A percentile compares a stretch with the other conserved stretches of the same genome.
Conservation (phyloP, 2,797 vertebrate species). For the Melanotaenia parkinsoni region DNA sequence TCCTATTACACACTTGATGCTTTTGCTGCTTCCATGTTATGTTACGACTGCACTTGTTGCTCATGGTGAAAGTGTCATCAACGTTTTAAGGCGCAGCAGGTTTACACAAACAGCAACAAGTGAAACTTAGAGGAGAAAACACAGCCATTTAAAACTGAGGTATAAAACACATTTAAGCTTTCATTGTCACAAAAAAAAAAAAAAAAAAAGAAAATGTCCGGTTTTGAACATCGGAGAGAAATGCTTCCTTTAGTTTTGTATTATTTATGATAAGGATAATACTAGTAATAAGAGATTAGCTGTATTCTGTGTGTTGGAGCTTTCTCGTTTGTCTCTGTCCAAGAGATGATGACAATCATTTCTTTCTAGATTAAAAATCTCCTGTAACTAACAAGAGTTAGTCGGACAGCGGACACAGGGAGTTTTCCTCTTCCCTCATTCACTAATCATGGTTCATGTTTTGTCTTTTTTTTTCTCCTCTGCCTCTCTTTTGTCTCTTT, state of each 20-base stretch:
- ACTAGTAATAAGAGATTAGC: neutral
- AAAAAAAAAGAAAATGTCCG: conserved; percentile 42
- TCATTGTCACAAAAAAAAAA: conserved; percentile 68
- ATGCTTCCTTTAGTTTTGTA: neutral
- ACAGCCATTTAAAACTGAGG: neutral
- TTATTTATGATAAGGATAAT: rapidly evolving
- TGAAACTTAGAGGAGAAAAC: neutral
- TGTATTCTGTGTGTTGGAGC: conserved; percentile 61
- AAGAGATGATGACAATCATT: conserved; percentile 19
- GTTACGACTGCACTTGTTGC: conserved; percentile 4
- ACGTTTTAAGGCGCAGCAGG: neutral
- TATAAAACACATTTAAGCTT: conserved; percentile 12
- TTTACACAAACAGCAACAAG: neutral
- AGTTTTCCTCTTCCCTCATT: conserved; percentile 51
- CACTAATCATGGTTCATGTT: conserved; percentile 73
- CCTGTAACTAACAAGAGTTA: conserved; percentile 26
- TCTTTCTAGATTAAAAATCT: conserved; percentile 53
- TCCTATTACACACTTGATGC: neutral
- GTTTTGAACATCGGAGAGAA: neutral
- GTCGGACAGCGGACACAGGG: conserved; percentile 27
- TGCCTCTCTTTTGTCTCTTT: conserved; percentile 73
- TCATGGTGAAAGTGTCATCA: neutral
- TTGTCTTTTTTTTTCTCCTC: conserved; percentile 49
- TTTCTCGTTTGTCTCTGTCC: conserved; percentile 24
- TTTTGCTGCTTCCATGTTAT: neutral